Evolutionary conservation across 1,140 invertebrate species (phyloP).

Genomic region (Bilobella aurantiaca): DNA sequence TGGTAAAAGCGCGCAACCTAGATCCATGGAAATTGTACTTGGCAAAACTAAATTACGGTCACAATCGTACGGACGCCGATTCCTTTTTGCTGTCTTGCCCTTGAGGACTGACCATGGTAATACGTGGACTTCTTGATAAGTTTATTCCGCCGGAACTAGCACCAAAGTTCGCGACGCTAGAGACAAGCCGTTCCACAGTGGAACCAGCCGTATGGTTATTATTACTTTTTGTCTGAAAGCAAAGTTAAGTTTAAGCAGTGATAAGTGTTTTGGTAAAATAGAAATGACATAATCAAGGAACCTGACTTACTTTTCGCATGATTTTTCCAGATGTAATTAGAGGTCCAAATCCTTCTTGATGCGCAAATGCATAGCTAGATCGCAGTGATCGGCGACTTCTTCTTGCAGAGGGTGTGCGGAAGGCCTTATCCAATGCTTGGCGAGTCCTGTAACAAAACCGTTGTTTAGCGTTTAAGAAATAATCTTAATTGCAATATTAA

Average conservation of each 20-base stretch:
- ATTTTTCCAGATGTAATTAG: conserved; percentile 97
- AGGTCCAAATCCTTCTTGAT: conserved; percentile 91
- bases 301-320: conserved; percentile 29
- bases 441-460: conserved; percentile 45
- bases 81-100: conserved; percentile 20
- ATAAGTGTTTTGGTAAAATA: not conserved
- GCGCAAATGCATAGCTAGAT: conserved; percentile 97
- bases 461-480: too few relatives aligned
- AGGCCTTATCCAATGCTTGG: conserved; percentile 57
- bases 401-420: conserved; percentile 73
- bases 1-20: too few relatives aligned
- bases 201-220: conserved; percentile 32
- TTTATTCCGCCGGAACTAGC: conserved; percentile 11
- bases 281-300: not conserved
- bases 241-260: not conserved
- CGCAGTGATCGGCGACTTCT: conserved; percentile 77
- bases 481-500: conserved; percentile 13
- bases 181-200: conserved; percentile 33
- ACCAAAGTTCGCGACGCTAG: conserved; percentile 33
- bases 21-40: too few relatives aligned
- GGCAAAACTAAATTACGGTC: conserved; percentile 13
- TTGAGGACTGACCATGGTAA: conserved; percentile 34
- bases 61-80: conserved; percentile 28
- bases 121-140: conserved; percentile 25
- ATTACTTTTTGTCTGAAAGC: conserved; percentile 30